Evolutionary conservation across 53 echinoderm and acorn worm species (phyloP).

Genomic region (Stichopus horrens): DNA sequence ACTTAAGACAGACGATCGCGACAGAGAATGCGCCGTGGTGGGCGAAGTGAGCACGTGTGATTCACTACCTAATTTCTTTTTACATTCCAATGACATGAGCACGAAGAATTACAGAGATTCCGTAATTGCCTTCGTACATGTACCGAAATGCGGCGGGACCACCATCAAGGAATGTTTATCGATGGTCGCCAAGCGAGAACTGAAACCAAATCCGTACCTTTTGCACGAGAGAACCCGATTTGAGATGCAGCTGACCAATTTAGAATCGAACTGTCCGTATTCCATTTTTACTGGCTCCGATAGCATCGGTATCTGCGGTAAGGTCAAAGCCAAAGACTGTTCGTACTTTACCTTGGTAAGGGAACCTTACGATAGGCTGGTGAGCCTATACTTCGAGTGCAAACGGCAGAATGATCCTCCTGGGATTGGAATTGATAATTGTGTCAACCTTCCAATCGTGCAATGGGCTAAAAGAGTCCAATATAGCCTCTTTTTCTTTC

Average conservation of each 20-base stretch:
- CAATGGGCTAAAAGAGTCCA: constrained; percentile 1
- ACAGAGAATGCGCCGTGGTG: neutral
- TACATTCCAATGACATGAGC: neutral
- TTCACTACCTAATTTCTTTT: constrained; percentile 24
- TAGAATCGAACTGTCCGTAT: neutral
- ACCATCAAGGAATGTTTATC: constrained; percentile 11
- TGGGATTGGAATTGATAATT: neutral
- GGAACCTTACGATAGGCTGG: constrained; percentile 35
- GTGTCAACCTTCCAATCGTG: constrained; percentile 14
- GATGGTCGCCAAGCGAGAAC: constrained; percentile 24
- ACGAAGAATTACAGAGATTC: neutral
- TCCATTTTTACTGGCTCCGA: constrained; percentile 20
- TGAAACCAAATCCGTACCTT: neutral
- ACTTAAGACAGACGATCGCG: neutral
- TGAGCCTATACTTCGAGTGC: constrained; percentile 28
- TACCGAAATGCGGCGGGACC: constrained; percentile 27
- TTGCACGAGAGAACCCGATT: constrained; percentile 6
- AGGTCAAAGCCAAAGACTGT: constrained; percentile 2
- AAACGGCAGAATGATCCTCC: constrained; percentile 31
- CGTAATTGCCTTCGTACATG: constrained; percentile 29
- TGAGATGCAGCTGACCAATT: constrained; percentile 8
- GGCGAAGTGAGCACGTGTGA: constrained; percentile 16
- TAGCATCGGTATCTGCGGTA: constrained; percentile 15
- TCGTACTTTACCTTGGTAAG: constrained; percentile 18
- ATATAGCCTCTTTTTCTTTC: constrained; percentile 27